Percentiles rank a stretch among this genome's conserved stretches.
These are phyloP conservation scores for Odontocerum albicorne DNA, from an alignment of 2,888 invertebrate genomes.

Conservation along the genomic window DNA sequence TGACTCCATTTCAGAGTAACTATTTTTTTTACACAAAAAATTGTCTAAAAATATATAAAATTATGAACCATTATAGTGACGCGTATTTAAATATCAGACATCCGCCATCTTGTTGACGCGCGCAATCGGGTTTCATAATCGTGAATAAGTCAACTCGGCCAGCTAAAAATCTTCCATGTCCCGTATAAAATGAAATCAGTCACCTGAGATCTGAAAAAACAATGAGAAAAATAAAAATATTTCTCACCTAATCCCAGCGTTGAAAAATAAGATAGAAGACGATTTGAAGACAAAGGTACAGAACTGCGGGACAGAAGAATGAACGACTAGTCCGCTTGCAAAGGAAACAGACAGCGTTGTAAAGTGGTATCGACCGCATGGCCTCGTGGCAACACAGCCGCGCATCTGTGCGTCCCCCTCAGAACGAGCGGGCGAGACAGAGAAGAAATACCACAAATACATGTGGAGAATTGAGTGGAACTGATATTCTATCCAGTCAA, in stretches of 20 bases:
- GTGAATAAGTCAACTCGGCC: too few relatives aligned
- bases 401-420: conserved; percentile 1
- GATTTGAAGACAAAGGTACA: neutral
- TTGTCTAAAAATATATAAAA: too few relatives aligned
- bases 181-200: too few relatives aligned
- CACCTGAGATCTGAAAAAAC: too few relatives aligned
- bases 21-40: too few relatives aligned
- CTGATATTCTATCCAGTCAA: too few relatives aligned
- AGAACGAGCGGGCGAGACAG: conserved; percentile 1
- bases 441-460: neutral
- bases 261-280: neutral
- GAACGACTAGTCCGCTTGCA: conserved; percentile 3
- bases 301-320: neutral
- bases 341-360: conserved; percentile 2
- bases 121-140: too few relatives aligned
- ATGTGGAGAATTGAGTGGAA: neutral
- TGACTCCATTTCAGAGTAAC: too few relatives aligned
- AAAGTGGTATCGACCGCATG: conserved; percentile 15
- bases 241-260: conserved; percentile 3
- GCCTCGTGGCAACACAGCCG: conserved; percentile 9
- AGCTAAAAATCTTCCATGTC: too few relatives aligned
- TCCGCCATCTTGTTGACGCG: too few relatives aligned
- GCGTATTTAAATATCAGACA: too few relatives aligned
- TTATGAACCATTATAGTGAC: too few relatives aligned
- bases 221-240: neutral